Base-by-base conservation (phyloP, 2,888 invertebrate species). In the Drosophila ezoana region DNA sequence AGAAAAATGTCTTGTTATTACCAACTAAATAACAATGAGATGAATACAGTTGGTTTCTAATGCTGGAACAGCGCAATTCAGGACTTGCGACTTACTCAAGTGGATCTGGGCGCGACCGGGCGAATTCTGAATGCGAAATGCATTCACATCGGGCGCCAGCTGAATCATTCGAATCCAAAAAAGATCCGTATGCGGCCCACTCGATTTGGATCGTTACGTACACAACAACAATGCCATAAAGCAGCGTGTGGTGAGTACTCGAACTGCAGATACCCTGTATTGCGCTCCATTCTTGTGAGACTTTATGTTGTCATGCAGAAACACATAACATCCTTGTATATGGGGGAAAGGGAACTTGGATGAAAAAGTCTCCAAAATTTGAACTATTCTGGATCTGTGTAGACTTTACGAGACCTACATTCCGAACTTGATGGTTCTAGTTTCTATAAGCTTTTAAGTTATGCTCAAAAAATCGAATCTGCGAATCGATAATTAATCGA, bases 121-220 rank as follows among this genome's bases (percentile, higher is more conserved):
- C 43, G 44, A 63, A 37, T n/a, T 40, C 4, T 35, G 23, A 44
- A 53, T 56, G 44, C 44, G 28, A 49, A 44, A 20, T 68, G 51
- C 16, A 60, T 49, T 68, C 37, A 43, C 41, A 48, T 18, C 53
- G 65, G 32, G 53, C 53, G 53, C 52, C 64, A 63, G 53, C 66
- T 75, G 77, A 77, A 43, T 74, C 76, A 74, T 76, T 35, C 20
- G 53, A 56, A 54, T 61, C 54, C 54, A 60, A 44, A 45, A 40
- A 49, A 18, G n/a, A n/a, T 18, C 44, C 52, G 33, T 14, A 52
- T 16, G 38, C 40, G 40, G 48, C 64, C 72, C 72, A 62, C 59
- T 16, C 56, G 45, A 45, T 58, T 48, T 28, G 18, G 35, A 44
- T 28, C 60, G 41, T 64, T 72, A 53, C 74, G 74, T 72, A 56